Evolutionary conservation across 2,888 invertebrate genomes (phyloP).

Genomic region (Phaedon cochleariae): DNA sequence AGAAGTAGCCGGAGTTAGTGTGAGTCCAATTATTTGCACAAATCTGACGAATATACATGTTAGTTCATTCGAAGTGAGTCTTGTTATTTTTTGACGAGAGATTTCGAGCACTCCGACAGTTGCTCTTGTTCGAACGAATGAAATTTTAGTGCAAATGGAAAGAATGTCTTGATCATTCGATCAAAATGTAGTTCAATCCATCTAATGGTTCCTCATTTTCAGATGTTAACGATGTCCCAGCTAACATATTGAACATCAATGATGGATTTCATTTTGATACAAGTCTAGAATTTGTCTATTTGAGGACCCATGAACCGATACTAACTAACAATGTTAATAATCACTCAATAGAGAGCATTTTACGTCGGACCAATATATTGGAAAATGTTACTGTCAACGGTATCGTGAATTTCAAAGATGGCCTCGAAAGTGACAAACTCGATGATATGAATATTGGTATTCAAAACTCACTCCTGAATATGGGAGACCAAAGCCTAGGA

Average conservation of each 20-base stretch:
- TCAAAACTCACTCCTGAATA: conserved; percentile 52
- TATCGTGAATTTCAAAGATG: conserved; percentile 48
- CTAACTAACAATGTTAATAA: conserved; percentile 51
- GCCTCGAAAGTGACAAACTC: conserved; percentile 49
- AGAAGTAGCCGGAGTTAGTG: too few relatives aligned
- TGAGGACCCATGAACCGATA: conserved; percentile 49
- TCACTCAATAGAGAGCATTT: conserved; percentile 44
- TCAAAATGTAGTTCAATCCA: too few relatives aligned
- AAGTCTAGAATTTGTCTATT: conserved; percentile 39
- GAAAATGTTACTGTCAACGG: conserved; percentile 52
- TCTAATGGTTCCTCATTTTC: too few relatives aligned
- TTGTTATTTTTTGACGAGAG: too few relatives aligned
- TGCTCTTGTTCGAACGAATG: too few relatives aligned
- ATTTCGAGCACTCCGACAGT: too few relatives aligned
- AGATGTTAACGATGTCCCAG: conserved; percentile 35
- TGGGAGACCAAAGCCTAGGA: conserved; percentile 57
- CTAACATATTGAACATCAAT: conserved; percentile 49
- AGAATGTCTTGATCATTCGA: too few relatives aligned
- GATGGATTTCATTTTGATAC: conserved; percentile 46
- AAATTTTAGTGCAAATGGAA: too few relatives aligned
- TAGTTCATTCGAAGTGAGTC: too few relatives aligned
- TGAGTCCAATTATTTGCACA: too few relatives aligned
- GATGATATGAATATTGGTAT: conserved; percentile 52
- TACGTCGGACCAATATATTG: conserved; percentile 45
- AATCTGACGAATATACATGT: too few relatives aligned